A percentile compares a stretch with the other conserved stretches of the same genome.
Evolutionary conservation across 2,888 invertebrate genomes (phyloP).

Genomic region (Miltochrista miniata): DNA sequence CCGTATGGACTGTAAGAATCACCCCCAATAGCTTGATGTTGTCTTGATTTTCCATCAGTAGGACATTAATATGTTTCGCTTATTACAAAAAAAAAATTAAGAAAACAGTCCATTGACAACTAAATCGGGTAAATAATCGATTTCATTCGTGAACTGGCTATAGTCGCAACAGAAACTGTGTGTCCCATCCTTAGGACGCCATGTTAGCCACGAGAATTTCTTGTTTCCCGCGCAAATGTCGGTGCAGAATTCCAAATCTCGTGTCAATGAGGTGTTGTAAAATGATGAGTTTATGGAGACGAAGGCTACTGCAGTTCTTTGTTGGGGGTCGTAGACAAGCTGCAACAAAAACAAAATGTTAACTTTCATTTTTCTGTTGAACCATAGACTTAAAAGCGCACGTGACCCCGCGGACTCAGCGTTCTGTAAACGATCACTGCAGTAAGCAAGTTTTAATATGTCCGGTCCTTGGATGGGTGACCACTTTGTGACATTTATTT

Average conservation of each 20-base stretch:
- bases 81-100: constrained; percentile 4
- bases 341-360: no score
- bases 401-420: no score
- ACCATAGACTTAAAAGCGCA: no score
- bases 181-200: constrained; percentile 65
- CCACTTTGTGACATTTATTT: no score
- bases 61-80: no score
- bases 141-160: constrained; percentile 43
- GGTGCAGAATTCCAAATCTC: constrained; percentile 54
- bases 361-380: no score
- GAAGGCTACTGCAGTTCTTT: constrained; percentile 57
- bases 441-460: no score
- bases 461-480: no score
- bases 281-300: constrained; percentile 66
- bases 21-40: no score
- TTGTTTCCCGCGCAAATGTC: constrained; percentile 56
- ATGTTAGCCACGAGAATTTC: constrained; percentile 59
- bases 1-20: no score
- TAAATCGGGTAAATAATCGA: constrained; percentile 45
- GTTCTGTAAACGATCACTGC: no score
- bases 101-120: constrained; percentile 37
- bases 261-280: constrained; percentile 47
- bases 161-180: constrained; percentile 72
- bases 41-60: no score
- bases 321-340: constrained; percentile 61